Percentiles rank a stretch among this genome's conserved stretches.
Evolutionary conservation across 2,888 invertebrate genomes (phyloP).

Genomic region (Lagria hirta): DNA sequence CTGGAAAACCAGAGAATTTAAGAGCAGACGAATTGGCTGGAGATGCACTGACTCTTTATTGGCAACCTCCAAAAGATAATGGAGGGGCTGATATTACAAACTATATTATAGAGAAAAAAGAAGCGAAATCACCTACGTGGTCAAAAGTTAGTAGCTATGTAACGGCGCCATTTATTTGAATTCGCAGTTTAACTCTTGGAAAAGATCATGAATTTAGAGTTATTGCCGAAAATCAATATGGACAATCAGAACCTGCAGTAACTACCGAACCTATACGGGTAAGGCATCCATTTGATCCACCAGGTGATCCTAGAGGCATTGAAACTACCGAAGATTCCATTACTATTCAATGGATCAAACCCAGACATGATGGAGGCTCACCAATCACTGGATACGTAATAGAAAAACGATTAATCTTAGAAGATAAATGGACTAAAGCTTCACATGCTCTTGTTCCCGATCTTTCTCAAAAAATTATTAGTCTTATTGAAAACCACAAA

Average conservation of each 20-base stretch:
- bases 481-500: slow-evolving; percentile 90
- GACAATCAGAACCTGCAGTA: slow-evolving; percentile 90
- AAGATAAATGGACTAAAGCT: slow-evolving; percentile 95
- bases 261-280: slow-evolving; percentile 92
- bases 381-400: slow-evolving; percentile 94
- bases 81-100: slow-evolving; percentile 94
- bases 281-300: slow-evolving; percentile 95
- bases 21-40: slow-evolving; percentile 94
- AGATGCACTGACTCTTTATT: slow-evolving; percentile 91
- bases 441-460: slow-evolving; percentile 86
- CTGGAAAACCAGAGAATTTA: slow-evolving; percentile 86
- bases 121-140: slow-evolving; percentile 81
- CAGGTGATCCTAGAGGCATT: slow-evolving; percentile 80
- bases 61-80: slow-evolving; percentile 96
- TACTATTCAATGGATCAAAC: slow-evolving; percentile 94
- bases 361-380: slow-evolving; percentile 94
- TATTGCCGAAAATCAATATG: slow-evolving; percentile 97
- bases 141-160: slow-evolving; percentile 90
- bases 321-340: slow-evolving; percentile 95
- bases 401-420: slow-evolving; percentile 87
- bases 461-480: slow-evolving; percentile 80
- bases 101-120: slow-evolving; percentile 94
- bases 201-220: slow-evolving; percentile 97
- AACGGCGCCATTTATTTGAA: slow-evolving; percentile 84
- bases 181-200: slow-evolving; percentile 90